Conservation (phyloP, 1,140 invertebrate species). For the Papilio dardanus region DNA sequence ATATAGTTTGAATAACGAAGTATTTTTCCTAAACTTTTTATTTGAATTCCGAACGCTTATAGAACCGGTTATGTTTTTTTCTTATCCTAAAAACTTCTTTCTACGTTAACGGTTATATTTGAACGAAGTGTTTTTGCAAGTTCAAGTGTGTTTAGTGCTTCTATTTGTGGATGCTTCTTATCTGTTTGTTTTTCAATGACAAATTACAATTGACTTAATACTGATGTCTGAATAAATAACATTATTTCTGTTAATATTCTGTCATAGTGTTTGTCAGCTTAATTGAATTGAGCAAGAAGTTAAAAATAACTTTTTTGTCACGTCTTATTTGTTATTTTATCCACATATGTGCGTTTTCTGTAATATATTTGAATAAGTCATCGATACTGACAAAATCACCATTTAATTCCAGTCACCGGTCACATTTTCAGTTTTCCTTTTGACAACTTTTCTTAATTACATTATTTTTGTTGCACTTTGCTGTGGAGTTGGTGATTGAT, state of each 20-base stretch:
- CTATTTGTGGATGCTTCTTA: conserved; percentile 1
- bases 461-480: no score
- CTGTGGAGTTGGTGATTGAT: no score
- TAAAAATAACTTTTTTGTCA: background rate
- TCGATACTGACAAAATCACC: no score
- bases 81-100: background rate
- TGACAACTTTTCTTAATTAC: no score
- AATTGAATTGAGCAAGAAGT: background rate
- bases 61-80: conserved; percentile 16
- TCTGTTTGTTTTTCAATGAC: background rate
- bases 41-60: conserved; percentile 8
- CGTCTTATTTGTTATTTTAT: background rate
- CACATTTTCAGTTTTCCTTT: no score
- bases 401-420: no score
- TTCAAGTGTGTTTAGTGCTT: background rate
- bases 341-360: background rate
- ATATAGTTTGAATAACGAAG: background rate
- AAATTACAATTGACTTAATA: background rate
- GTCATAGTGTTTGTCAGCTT: conserved; percentile 3
- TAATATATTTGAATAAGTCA: no score
- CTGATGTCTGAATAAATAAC: background rate
- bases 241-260: background rate
- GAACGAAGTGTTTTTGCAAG: background rate
- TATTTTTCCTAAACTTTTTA: conserved; percentile 13
- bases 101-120: conserved; percentile 15